Evolutionary conservation across 2,888 invertebrate genomes (phyloP), one percentile per base, ranked within the genome.

Genomic region (Elysia crispata): DNA sequence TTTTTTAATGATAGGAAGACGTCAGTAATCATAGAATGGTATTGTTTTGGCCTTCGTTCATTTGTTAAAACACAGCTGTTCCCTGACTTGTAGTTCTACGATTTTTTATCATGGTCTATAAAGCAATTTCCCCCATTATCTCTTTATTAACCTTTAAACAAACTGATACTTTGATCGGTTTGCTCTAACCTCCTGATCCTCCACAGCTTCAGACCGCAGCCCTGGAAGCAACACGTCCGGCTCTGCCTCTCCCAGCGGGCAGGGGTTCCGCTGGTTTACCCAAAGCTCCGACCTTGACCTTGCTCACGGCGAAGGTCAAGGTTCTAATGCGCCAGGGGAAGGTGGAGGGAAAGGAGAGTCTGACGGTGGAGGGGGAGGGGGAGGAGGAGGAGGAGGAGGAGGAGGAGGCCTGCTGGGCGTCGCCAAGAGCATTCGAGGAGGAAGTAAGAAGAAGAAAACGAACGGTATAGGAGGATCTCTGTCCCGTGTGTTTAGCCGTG

Each of bases 401-500:
- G 15, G 30, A 11, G 30, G 30, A 6, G 30, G 30, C 25, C 18
- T 28, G 1, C 18, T 28, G 6, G 30, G 30, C 67, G 25, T 23
- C 60, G 60, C 60, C 5, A 25, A 13, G 23, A 3, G 15, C 11
- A 41, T 41, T 11, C 41, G 41, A 3, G 41, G 41, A 41, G 41
- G 41, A 41, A 41, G 41, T 11, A 41, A 41, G 41, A 85, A 85
- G 76, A 87, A 88, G 80, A 89, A 89, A 82, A 88, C 87, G 76
- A 85, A 86, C 72, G 89, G 86, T 67, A 86, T 86, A 23, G 85
- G 87, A 41, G 87, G 88, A 1, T 86, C 89, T n/a, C 80, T 90
- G 75, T 87, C 90, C 1, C 85, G 87, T 66, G 86, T 90, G 80
- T 90, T 91, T 81, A 86, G 88, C 1, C 79, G 86, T 28, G 85